These are phyloP conservation scores for Thera obeliscata DNA, from an alignment of 2,888 invertebrate species.

Conservation along the genomic window DNA sequence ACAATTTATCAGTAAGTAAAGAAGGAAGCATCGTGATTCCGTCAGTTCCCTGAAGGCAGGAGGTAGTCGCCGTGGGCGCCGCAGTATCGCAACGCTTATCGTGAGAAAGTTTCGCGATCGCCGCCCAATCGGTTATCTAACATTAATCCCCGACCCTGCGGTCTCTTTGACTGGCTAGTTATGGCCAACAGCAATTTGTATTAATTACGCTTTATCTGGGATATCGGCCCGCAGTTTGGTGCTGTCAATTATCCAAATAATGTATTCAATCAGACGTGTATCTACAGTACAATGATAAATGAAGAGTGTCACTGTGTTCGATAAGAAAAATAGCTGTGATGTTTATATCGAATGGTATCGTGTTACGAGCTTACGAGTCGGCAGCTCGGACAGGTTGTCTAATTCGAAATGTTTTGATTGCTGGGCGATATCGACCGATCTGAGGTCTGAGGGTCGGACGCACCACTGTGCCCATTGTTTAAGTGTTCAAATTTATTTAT, in stretches of 20 bases:
- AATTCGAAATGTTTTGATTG: conserved; percentile 62
- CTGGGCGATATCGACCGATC: conserved; percentile 60
- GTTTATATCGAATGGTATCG: conserved; percentile 48
- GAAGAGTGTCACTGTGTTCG: conserved; percentile 40
- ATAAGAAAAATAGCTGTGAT: conserved; percentile 45
- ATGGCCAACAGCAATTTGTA: conserved; percentile 68
- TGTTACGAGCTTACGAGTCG: conserved; percentile 45
- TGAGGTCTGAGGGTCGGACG: conserved; percentile 57
- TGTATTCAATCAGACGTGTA: conserved; percentile 38
- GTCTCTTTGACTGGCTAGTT: conserved; percentile 70
- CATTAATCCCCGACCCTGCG: conserved; percentile 65
- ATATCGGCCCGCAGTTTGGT: conserved; percentile 48
- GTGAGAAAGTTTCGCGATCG: conserved; percentile 77
- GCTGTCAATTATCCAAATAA: conserved; percentile 42
- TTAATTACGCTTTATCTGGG: conserved; percentile 68
- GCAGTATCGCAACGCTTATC: conserved; percentile 60
- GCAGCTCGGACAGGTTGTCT: conserved; percentile 55
- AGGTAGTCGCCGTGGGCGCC: conserved; percentile 46
- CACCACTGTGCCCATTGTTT: conserved; percentile 65
- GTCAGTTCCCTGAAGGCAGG: conserved; percentile 48
- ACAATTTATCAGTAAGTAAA: conserved; percentile 45
- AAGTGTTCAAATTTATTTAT: conserved; percentile 77
- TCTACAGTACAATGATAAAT: conserved; percentile 40
- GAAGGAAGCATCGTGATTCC: conserved; percentile 54
- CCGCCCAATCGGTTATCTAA: conserved; percentile 69